These are phyloP conservation scores for Theodoxus fluviatilis DNA, from an alignment of 2,888 invertebrate genomes.

Conservation along the genomic window DNA sequence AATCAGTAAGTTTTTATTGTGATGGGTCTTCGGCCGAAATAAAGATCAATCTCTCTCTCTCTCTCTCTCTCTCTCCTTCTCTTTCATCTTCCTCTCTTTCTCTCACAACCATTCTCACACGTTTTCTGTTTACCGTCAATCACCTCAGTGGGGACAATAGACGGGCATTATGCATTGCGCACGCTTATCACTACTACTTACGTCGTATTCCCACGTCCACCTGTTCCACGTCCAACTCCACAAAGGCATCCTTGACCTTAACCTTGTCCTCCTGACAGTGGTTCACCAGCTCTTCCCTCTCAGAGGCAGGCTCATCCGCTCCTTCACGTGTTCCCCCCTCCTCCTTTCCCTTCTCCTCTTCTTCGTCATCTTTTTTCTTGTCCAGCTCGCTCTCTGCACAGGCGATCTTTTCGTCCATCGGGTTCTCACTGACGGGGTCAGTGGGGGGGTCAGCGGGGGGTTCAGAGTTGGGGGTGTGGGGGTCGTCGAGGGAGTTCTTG, in stretches of 20 bases:
- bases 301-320: constrained; percentile 7
- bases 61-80: background rate
- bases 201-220: background rate
- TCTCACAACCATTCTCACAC: background rate
- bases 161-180: no score
- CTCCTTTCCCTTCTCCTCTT: constrained; percentile 1
- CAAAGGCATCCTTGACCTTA: background rate
- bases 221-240: background rate
- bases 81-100: background rate
- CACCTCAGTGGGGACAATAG: no score
- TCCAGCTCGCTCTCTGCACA: background rate
- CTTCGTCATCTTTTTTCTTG: background rate
- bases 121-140: background rate
- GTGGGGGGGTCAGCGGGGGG: no score
- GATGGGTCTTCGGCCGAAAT: no score
- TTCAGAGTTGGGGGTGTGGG: no score
- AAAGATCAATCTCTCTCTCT: constrained; percentile 6
- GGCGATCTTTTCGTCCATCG: no score
- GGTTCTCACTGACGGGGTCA: background rate
- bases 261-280: background rate
- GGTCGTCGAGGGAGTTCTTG: constrained; percentile 1
- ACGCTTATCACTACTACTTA: no score
- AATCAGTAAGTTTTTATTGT: no score
- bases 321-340: constrained; percentile 13
- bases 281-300: background rate